Conservation (phyloP, 2,113 vertebrate genomes). For the Bujurquina vittata region DNA sequence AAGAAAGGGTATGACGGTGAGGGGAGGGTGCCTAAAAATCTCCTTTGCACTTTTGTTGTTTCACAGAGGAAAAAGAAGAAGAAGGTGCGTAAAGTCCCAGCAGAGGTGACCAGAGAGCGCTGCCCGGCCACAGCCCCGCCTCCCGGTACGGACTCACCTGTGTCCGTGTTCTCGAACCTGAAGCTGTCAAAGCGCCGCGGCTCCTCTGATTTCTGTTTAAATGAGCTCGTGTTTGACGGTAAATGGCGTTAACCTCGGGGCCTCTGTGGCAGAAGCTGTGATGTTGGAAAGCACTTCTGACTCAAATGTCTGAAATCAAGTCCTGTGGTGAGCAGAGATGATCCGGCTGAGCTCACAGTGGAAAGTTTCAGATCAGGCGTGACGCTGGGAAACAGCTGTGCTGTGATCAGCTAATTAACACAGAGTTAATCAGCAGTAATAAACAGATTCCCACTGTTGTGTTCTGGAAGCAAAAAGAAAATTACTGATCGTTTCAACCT, state of each 20-base stretch:
- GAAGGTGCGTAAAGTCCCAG: constrained; percentile 72
- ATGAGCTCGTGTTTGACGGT: fast-evolving
- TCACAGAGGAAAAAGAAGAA: constrained; percentile 83
- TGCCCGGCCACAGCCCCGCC: constrained; percentile 9
- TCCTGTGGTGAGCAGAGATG: fast-evolving
- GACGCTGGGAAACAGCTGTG: neutral
- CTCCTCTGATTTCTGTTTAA: neutral
- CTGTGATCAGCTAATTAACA: neutral
- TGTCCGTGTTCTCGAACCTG: neutral
- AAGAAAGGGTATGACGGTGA: neutral
- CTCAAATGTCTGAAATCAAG: neutral
- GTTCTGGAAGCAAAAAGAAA: neutral
- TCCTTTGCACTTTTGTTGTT: neutral
- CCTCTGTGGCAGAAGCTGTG: neutral
- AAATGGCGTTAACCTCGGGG: neutral
- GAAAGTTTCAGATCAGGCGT: too few species aligned
- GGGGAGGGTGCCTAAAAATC: neutral
- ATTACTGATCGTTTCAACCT: neutral
- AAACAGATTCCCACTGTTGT: neutral
- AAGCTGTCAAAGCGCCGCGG: fast-evolving
- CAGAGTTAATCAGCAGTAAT: neutral
- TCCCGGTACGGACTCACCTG: constrained; percentile 32
- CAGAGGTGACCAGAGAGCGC: constrained; percentile 66
- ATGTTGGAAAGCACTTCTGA: neutral
- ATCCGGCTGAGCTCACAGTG: neutral